Base-by-base conservation (phyloP, 2,113 vertebrate genomes). In the Himantopus leucocephalus region DNA sequence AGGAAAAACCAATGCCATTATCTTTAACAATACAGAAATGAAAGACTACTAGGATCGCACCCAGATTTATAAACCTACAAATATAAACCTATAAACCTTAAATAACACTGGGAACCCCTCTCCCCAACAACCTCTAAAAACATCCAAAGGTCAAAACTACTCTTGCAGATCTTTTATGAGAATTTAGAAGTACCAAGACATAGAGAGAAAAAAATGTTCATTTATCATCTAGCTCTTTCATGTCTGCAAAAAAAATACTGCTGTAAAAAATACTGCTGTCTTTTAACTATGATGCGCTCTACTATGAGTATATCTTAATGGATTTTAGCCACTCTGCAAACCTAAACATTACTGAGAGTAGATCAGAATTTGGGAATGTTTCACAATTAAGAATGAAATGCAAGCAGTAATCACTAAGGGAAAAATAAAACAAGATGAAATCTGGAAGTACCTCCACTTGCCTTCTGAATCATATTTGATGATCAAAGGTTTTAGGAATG, bases 371-470 rank as follows among this genome's bases (percentile, higher is more conserved):
- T 72, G n/a, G 15, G 32, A 87, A 87, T 6, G 4, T 20, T 71
- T 70, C 45, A 13, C 0, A 0, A 60, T 12, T 56, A 37, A 50
- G 21, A 60, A 27, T 52, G 19, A 76, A 84, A 62, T 9, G 22
- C 45, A 62, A 84, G 26, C 26, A 80, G 14, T 4, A 56, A 3
- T 52, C 17, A 52, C 5, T 13, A 45, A 59, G 11, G 21, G 21
- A 22, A 45, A 3, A 32, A 32, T 45, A 11, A 4, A 0, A 0
- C 8, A n/a, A 34, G 22, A 60, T 14, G 21, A 83, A 88, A 73
- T n/a, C 53, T 72, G 41, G 58, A 84, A 84, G 17, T 20, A 53
- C 2, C 8, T 68, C 8, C 27, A 29, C 15, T 50, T 67, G 18
- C 16, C 24, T 82, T 94, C 78, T 70, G 43, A 47, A 55, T 59